These are phyloP conservation scores for Idaea dimidiata DNA, from an alignment of 2,888 invertebrate species.

Conservation along the genomic window DNA sequence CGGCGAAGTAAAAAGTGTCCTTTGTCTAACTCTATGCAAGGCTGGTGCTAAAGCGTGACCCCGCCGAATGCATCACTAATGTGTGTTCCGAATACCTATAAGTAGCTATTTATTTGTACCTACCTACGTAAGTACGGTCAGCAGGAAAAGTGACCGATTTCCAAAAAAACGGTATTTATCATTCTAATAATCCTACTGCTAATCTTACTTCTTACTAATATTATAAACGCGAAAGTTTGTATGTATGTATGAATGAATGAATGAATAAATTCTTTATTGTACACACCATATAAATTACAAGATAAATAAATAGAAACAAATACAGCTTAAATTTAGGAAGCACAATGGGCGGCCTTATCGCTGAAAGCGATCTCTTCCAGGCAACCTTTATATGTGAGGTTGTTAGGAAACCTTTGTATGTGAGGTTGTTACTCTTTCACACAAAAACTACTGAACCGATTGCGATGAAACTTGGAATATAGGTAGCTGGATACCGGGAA, in stretches of 20 bases:
- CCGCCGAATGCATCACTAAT: conserved; percentile 16
- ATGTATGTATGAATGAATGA: no score
- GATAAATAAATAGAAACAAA: no score
- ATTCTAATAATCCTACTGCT: no score
- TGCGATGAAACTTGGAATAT: neutral
- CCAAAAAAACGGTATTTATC: neutral
- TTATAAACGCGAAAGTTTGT: no score
- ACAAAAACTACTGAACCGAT: neutral
- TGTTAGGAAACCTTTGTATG: no score
- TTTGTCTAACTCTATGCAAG: conserved; percentile 43
- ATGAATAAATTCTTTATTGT: no score
- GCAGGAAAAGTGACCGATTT: neutral
- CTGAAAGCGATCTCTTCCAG: no score
- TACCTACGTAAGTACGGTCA: neutral
- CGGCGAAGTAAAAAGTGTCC: conserved; percentile 50
- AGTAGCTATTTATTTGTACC: neutral
- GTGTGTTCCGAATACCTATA: neutral
- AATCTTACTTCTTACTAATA: no score
- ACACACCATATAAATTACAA: no score
- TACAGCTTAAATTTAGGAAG: no score
- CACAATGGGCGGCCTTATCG: no score
- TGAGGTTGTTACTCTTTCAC: neutral
- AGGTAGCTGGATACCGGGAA: neutral
- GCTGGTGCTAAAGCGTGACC: conserved; percentile 32
- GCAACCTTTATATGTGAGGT: no score